phyloP scores from a whole-genome alignment of 2,888 invertebrate genomes.

The Flabesymbios commensalis region DNA sequence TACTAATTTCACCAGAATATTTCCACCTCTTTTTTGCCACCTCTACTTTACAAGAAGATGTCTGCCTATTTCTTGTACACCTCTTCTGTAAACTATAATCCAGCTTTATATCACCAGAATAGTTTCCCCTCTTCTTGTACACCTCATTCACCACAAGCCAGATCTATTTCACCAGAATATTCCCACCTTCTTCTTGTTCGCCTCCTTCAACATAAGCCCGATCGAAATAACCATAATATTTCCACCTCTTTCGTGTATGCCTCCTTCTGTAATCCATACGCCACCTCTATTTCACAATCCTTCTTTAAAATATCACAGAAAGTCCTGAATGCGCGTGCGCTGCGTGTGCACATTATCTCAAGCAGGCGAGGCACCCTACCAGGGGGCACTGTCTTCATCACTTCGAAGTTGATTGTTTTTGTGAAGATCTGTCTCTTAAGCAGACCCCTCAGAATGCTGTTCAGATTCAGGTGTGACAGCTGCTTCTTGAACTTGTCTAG shows the following conservation, averaged over 20 bases:
- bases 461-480: conserved; percentile 26
- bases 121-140: too few species aligned
- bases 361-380: conserved; percentile 28
- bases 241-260: conserved; percentile 30
- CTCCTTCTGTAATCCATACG: conserved; percentile 28
- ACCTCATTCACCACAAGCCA: too few species aligned
- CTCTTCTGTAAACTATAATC: too few species aligned
- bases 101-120: too few species aligned
- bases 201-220: too few species aligned
- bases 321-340: conserved; percentile 26
- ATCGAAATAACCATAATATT: conserved; percentile 31
- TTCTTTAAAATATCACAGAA: conserved; percentile 33
- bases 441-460: conserved; percentile 31
- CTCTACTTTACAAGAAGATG: too few species aligned
- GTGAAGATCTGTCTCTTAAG: conserved; percentile 28
- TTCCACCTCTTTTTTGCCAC: too few species aligned
- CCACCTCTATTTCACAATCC: conserved; percentile 23
- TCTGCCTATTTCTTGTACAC: too few species aligned
- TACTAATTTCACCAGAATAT: too few species aligned
- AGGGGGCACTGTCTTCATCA: conserved; percentile 29
- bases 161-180: too few species aligned
- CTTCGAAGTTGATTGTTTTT: conserved; percentile 35
- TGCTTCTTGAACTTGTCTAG: conserved; percentile 22
- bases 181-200: too few species aligned
- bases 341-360: conserved; percentile 28